Evolutionary conservation across 2,113 vertebrate species (phyloP).

Genomic region (Microcebus griseorufus): DNA sequence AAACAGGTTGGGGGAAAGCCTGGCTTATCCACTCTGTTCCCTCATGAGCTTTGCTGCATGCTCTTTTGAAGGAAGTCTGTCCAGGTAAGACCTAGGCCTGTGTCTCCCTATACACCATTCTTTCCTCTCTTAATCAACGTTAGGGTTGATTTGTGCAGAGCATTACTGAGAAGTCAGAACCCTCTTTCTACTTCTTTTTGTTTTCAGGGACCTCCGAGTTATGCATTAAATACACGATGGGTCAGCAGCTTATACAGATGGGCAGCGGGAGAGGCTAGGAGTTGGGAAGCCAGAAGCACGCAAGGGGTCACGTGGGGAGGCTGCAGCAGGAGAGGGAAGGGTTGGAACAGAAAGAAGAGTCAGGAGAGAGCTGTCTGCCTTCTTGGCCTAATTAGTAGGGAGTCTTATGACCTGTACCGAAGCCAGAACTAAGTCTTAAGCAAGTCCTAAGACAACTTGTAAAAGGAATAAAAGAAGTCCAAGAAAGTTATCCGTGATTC

Average conservation of each 20-base stretch:
- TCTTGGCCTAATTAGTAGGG: conserved; percentile 18
- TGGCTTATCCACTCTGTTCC: neutral
- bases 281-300: neutral
- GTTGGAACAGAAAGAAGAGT: neutral
- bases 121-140: conserved; percentile 3
- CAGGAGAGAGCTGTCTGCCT: neutral
- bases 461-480: conserved; percentile 16
- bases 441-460: conserved; percentile 1
- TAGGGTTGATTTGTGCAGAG: neutral
- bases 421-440: conserved; percentile 36
- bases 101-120: neutral
- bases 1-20: neutral
- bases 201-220: neutral
- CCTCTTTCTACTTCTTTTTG: neutral
- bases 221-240: neutral
- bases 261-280: neutral
- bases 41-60: neutral
- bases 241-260: neutral
- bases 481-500: neutral
- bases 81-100: neutral
- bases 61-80: neutral
- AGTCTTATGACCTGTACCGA: conserved; percentile 46
- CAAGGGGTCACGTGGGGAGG: neutral
- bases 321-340: neutral
- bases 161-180: neutral